Percentiles rank a stretch among this genome's conserved stretches.
Conservation (phyloP, 1,140 invertebrate species). For the Melanaphis sacchari region DNA sequence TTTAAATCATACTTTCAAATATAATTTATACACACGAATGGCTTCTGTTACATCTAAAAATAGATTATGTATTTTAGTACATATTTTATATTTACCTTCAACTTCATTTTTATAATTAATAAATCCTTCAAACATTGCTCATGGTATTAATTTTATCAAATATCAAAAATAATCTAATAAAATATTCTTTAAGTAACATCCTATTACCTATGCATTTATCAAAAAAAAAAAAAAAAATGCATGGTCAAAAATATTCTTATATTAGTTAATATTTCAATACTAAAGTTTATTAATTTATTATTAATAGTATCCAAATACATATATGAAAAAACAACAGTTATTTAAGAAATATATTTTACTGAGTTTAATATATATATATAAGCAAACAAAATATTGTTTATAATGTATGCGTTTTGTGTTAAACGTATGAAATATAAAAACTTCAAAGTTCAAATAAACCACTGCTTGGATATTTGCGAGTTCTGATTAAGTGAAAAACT, state of each 20-base stretch:
- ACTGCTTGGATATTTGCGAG: slow-evolving; percentile 18
- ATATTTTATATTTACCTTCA: neutral
- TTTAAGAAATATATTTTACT: neutral
- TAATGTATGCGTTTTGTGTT: neutral
- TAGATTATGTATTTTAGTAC: too few relatives aligned
- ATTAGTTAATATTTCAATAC: neutral
- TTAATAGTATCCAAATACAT: neutral
- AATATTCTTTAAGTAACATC: neutral
- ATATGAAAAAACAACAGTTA: neutral
- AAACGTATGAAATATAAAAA: neutral
- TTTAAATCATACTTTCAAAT: neutral
- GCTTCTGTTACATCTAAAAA: neutral
- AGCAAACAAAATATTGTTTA: neutral
- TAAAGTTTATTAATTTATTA: neutral
- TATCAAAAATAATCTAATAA: neutral
- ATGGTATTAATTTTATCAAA: neutral
- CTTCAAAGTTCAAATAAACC: slow-evolving; percentile 42
- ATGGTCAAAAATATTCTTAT: neutral
- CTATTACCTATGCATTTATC: too few relatives aligned
- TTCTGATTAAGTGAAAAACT: slow-evolving; percentile 51
- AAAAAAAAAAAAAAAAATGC: too few relatives aligned
- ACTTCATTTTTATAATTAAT: neutral
- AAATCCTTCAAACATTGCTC: neutral
- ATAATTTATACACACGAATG: neutral
- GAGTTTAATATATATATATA: neutral